Evolutionary conservation across 2,797 vertebrate species (phyloP), one percentile per base, ranked within the genome.

Genomic region (Poeciliopsis paucimaculata): DNA sequence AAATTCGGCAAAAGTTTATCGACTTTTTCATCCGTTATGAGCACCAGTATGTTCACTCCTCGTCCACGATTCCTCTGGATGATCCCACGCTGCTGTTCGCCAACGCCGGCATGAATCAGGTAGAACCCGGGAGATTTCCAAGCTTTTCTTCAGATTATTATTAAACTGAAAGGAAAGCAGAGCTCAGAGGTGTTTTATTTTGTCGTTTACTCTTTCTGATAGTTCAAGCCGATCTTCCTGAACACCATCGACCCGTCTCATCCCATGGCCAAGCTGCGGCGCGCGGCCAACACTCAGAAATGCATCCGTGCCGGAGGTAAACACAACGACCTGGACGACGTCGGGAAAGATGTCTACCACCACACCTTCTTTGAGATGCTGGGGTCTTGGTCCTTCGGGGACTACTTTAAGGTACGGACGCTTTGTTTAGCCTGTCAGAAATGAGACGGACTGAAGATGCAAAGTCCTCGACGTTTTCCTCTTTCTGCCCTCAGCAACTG

Each of bases 341-440:
- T 99, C 11, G 98, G 98, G n/a, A 99, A 99, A 84, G 98, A 99
- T 34, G 98, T 99, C 72, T 99, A 99, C 89, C 98, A 99, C 83
- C 98, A 99, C 94, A 99, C 98, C 77, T 99, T 99, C 95, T 99
- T 99, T 0, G 98, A 99, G 95, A 99, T 99, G 98, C 77, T 99
- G 93, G 98, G 98, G 0, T 99, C 98, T 82, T 99, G 98, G 98
- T 99, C 98, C 80, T 99, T 99, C 75, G 98, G 98, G 13, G 98
- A 99, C 94, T 99, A 99, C 89, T 99, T 99, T 85, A 99, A 99
- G 97, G 98, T 99, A 92, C 73, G 75, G 3, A 16, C 43, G 26
- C 16, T 5, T 55, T n/a, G 26, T n/a, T n/a, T 55, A n/a, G 53
- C n/a, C 53, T 26, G 9, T 55, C 53, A n/a, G 9, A 55, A n/a